Conservation (phyloP, 2,113 vertebrate species). For the Sander lucioperca region DNA sequence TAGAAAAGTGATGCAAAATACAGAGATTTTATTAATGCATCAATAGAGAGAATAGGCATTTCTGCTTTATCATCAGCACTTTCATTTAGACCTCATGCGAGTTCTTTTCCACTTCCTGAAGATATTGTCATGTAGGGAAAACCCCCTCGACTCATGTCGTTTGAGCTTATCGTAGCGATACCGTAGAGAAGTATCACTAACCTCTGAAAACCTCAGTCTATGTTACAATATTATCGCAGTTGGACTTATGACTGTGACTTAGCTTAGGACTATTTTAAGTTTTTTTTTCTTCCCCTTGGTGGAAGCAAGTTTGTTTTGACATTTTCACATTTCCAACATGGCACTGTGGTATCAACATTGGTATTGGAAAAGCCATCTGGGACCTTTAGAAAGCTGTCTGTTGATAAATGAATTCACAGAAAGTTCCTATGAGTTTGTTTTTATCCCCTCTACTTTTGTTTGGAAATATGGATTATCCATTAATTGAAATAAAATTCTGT, state of each 20-base stretch:
- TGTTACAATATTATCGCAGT: conserved; percentile 69
- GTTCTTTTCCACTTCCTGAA: conserved; percentile 59
- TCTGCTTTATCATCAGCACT: conserved; percentile 44
- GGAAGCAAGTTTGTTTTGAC: conserved; percentile 55
- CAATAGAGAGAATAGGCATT: neutral
- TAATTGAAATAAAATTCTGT: conserved; percentile 84
- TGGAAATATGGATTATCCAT: conserved; percentile 76
- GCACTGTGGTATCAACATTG: conserved; percentile 69
- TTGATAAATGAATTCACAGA: conserved; percentile 73
- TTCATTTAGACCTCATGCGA: conserved; percentile 35
- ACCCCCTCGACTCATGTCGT: conserved; percentile 67
- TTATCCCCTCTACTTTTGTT: conserved; percentile 81
- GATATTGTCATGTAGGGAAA: conserved; percentile 63
- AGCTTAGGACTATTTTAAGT: conserved; percentile 72
- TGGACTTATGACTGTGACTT: conserved; percentile 74
- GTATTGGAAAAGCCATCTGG: conserved; percentile 72
- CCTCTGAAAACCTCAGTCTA: conserved; percentile 75
- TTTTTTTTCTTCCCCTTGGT: conserved; percentile 55
- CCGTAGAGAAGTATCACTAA: conserved; percentile 70
- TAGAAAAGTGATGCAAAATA: conserved; percentile 3
- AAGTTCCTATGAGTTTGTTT: conserved; percentile 80
- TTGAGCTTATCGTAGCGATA: conserved; percentile 67
- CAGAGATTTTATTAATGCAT: conserved; percentile 6
- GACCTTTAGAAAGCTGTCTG: conserved; percentile 71
- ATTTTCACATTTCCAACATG: conserved; percentile 75